These are phyloP conservation scores for Agrotis segetum DNA, from an alignment of 2,888 invertebrate species.

Conservation along the genomic window DNA sequence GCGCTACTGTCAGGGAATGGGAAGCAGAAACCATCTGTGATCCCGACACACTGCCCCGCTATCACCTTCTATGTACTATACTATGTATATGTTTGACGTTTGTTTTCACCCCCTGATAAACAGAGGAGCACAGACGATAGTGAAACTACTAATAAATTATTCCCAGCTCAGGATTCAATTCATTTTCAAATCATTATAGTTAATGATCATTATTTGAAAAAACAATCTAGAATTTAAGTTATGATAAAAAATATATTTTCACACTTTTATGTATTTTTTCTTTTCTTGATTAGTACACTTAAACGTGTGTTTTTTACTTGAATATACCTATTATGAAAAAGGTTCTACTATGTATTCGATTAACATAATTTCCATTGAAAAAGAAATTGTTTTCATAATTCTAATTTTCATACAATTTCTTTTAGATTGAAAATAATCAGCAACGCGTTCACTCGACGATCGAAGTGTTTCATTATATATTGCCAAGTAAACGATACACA, in stretches of 20 bases:
- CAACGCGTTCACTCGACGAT: neutral
- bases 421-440: neutral
- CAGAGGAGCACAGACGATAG: neutral
- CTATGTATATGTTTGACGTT: neutral
- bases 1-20: constrained; percentile 22
- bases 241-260: neutral
- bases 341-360: too few relatives aligned
- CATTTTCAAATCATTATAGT: too few relatives aligned
- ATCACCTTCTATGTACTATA: neutral
- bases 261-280: neutral
- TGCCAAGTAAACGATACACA: constrained; percentile 27
- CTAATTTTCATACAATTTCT: too few relatives aligned
- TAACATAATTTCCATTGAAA: too few relatives aligned
- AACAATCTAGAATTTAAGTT: neutral
- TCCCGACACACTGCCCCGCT: neutral
- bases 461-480: constrained; percentile 17
- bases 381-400: neutral
- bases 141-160: too few relatives aligned
- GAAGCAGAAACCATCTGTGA: constrained; percentile 34
- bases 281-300: neutral
- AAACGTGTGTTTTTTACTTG: too few relatives aligned
- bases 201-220: too few relatives aligned
- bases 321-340: too few relatives aligned
- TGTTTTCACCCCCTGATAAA: neutral
- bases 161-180: too few relatives aligned